Evolutionary conservation across 2,113 vertebrate genomes (phyloP), one percentile per base, ranked within the genome.

Genomic region (Passer domesticus): DNA sequence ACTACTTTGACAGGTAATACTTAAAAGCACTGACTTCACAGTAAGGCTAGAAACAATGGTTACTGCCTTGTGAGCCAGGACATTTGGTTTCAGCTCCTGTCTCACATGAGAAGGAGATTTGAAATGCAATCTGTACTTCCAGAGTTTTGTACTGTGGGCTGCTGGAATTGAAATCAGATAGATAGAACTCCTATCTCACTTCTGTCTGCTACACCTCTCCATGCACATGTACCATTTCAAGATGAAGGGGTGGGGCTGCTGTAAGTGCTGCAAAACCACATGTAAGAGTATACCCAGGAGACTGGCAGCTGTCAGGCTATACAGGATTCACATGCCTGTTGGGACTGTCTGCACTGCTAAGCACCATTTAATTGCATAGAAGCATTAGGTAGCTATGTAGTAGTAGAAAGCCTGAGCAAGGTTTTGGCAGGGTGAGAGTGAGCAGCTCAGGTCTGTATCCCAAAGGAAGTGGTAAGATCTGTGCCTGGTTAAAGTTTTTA

Each of bases 281-380:
- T 2, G 6, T 14, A 7, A 3, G 9, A 43, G 9, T n/a, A 62
- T 39, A 46, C 6, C 37, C 28, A 44, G 49, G 35, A 50, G 27
- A 9, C 14, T 47, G 44, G 20, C 67, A 52, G 8, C 39, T 41
- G 10, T 44, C 37, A 58, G 6, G 28, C 24, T 69, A 43, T 62
- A 6, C 0, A 3, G 44, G 19, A 28, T 52, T 68, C 64, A 19
- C 27, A 8, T 37, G 11, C 11, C 24, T 21, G 0, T 46, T 44
- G 31, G 22, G 64, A 53, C n/a, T 84, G 41, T 43, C 11, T 62
- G 24, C 41, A n/a, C 7, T 28, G n/a, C 16, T 44, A 37, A 85
- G 23, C 6, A 60, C n/a, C 39, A 35, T 30, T 46, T 56, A 13
- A n/a, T 69, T 39, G 3, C 21, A 12, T 19, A 35, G 41, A 12